Evolutionary conservation across 1,140 invertebrate species (phyloP), one percentile per base, ranked within the genome.

Genomic region (Pseudomyrmex gracilis): DNA sequence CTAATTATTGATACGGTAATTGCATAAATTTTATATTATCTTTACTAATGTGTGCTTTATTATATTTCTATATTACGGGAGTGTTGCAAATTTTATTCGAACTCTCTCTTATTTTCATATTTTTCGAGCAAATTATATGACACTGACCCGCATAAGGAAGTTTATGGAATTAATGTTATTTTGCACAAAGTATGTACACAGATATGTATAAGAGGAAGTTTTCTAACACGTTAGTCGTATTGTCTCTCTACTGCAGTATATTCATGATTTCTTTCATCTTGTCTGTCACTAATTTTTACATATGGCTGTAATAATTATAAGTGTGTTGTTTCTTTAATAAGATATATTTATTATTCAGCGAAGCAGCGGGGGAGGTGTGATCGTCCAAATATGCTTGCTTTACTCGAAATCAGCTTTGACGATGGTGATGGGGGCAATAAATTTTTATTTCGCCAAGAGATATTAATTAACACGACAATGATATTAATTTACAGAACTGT

Each of bases 401-500:
- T 84, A 61, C 64, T 85, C 15, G 71, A 70, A 86, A 73, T 74
- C 34, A 34, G 34, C 34, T 34, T 89, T 89, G 73, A 70, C 24
- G 57, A 61, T 68, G 87, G 87, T 89, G 84, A 73, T 68, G 87
- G 76, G 87, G 71, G 61, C 13, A 84, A 8, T 55, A 63, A 45
- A 63, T 70, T n/a, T 34, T 34, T 17, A 57, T 51, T 73, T 24
- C 3, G 63, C 43, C 24, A 20, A 0, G 7, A 61, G 2, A 58
- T 71, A 43, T 53, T 58, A 47, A 82, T 74, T 89, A 85, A 89
- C 20, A 34, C 7, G 45, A 43, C 77, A 58, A 55, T 87, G 12
- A 20, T 78, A 85, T 89, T 87, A 66, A 89, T 89, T 89, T 90
- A 34, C 91, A 92, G 89, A 89, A 55, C n/a, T 34, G 60, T 82